A percentile compares a stretch with the other conserved stretches of the same genome.
phyloP scores from a whole-genome alignment of 1,140 invertebrate genomes.

The Muscidifurax raptorellus region DNA sequence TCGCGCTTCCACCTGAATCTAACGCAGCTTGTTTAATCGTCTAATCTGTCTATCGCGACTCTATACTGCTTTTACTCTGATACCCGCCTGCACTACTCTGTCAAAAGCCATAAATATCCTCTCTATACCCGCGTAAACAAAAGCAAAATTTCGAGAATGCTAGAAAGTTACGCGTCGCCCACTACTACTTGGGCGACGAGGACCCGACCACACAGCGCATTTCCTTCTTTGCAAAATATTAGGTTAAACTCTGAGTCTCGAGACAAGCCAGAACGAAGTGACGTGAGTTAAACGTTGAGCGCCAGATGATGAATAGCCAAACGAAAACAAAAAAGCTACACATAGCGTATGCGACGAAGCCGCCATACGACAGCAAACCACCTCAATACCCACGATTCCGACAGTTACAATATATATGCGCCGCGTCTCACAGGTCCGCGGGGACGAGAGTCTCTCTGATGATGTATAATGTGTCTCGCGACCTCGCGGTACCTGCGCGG shows the following conservation, averaged over 20 bases:
- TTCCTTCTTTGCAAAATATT: conserved; percentile 19
- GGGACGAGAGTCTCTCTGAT: background rate
- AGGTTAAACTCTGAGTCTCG: conserved; percentile 33
- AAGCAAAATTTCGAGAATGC: conserved; percentile 2
- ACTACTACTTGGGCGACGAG: too few relatives aligned
- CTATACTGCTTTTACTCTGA: background rate
- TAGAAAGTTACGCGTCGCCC: background rate
- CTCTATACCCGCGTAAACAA: background rate
- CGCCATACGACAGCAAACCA: conserved; percentile 29
- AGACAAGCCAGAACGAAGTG: conserved; percentile 45
- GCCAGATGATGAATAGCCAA: conserved; percentile 51
- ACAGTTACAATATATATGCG: conserved; percentile 49
- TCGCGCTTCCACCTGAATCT: conserved; percentile 3
- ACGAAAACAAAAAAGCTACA: conserved; percentile 46
- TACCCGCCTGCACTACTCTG: background rate
- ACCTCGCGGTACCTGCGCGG: conserved; percentile 37
- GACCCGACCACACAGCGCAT: background rate
- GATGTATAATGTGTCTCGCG: background rate
- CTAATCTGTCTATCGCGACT: background rate
- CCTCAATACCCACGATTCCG: conserved; percentile 44
- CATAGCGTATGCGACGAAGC: conserved; percentile 37
- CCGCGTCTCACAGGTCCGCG: conserved; percentile 34
- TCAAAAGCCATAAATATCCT: background rate
- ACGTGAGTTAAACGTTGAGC: conserved; percentile 47
- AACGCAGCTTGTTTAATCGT: background rate